phyloP scores from a whole-genome alignment of 2,888 invertebrate species.

The Eristalis pertinax region DNA sequence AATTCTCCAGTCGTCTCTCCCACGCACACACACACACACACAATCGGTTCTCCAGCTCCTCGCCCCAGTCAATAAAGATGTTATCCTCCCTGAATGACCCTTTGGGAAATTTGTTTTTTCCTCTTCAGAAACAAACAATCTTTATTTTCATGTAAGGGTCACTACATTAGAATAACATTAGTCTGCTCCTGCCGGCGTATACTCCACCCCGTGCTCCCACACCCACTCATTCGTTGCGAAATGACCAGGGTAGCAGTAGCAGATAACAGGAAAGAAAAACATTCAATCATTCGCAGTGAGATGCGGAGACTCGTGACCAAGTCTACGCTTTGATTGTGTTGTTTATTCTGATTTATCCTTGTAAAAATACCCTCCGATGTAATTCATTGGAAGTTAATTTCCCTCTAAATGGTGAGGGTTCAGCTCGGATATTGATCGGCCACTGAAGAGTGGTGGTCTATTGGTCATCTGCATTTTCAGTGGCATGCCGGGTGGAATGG shows the following conservation, averaged over 20 bases:
- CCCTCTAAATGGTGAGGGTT: slow-evolving; percentile 54
- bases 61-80: slow-evolving; percentile 52
- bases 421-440: slow-evolving; percentile 23
- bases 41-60: slow-evolving; percentile 1
- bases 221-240: slow-evolving; percentile 22
- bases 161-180: slow-evolving; percentile 71
- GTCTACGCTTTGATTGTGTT: slow-evolving; percentile 59
- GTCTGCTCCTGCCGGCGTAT: slow-evolving; percentile 1
- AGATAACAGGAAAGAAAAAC: slow-evolving; percentile 72
- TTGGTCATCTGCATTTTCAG: slow-evolving; percentile 53
- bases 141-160: slow-evolving; percentile 63
- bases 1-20: neutral
- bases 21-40: neutral
- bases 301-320: neutral
- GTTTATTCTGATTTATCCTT: slow-evolving; percentile 66
- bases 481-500: too few relatives aligned
- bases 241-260: slow-evolving; percentile 51
- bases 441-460: slow-evolving; percentile 17
- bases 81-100: slow-evolving; percentile 70
- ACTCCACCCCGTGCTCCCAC: neutral
- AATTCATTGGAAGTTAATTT: slow-evolving; percentile 71
- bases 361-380: slow-evolving; percentile 65
- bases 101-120: slow-evolving; percentile 58
- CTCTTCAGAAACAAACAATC: slow-evolving; percentile 66
- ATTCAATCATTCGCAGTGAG: slow-evolving; percentile 70